Evolutionary conservation across 2,888 invertebrate genomes (phyloP), one percentile per base, ranked within the genome.

Genomic region (Epistrophella euchroma): DNA sequence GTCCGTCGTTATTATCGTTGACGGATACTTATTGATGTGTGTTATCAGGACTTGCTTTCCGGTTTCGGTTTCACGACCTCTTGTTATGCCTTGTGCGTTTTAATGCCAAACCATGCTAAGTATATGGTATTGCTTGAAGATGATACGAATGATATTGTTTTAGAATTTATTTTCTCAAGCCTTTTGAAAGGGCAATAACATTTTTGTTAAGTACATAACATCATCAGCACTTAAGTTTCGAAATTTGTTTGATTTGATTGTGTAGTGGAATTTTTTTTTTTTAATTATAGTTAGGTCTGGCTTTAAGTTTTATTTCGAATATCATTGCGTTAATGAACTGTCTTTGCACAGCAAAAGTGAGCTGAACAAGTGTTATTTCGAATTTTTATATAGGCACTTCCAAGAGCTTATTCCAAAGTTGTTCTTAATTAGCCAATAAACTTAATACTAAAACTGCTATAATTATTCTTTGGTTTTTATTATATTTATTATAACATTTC

Each of bases 11-110:
- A 58, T 37, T 52, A 74, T 55, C 76, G 37, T 35, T 64, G 66
- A 68, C 52, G 68, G 37, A 45, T 40, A 43, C 17, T 22, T 58
- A 52, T 76, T 82, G 64, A 64, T 73, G 76, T 60, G 52, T 77
- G 56, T 77, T 82, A 82, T 82, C 82, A 77, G 71, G 35, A 47
- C 32, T 58, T 17, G 72, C 77, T 82, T 82, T 82, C 82, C 82
- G 77, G 77, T 68, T 77, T 60, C 22, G 32, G 68, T 82, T 82
- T 82, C 52, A 82, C n/a, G 82, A 82, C 77, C 77, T 77, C 72
- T 37, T 32, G 17, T 25, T 32, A 47, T 75, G 62, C 11, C 60
- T 37, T 47, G 56, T 76, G 81, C 76, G 76, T 66, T 66, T 66
- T 50, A 72, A 66, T 77, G 81, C 62, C 10, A 45, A 62, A 77